Conservation (phyloP, 2,888 invertebrate species). For the Bellardia pandia region DNA sequence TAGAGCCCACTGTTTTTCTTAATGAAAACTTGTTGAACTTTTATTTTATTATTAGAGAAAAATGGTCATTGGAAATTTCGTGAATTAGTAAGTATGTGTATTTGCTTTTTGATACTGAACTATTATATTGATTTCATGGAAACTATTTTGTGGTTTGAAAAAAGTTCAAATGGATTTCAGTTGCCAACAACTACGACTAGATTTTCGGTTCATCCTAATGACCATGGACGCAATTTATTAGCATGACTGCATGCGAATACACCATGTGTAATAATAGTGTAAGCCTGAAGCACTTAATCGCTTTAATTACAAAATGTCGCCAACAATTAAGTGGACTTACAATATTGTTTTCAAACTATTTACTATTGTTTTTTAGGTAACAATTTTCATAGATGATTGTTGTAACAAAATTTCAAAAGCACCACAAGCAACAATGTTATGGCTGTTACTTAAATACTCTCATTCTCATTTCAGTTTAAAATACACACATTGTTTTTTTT, state of each 20-base stretch:
- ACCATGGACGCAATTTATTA: neutral
- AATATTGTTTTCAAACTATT: slow-evolving; percentile 44
- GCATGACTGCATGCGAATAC: neutral
- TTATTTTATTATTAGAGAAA: too few species aligned
- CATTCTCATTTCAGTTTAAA: neutral
- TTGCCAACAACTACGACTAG: too few species aligned
- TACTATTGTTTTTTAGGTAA: slow-evolving; percentile 29
- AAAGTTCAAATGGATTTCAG: too few species aligned
- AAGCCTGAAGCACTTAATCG: slow-evolving; percentile 63
- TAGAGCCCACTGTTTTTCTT: too few species aligned
- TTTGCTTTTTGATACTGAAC: too few species aligned
- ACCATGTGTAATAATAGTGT: slow-evolving; percentile 41
- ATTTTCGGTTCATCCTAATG: too few species aligned
- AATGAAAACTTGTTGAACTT: too few species aligned
- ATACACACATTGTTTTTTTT: too few species aligned
- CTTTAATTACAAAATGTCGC: slow-evolving; percentile 63
- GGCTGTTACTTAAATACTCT: slow-evolving; percentile 1
- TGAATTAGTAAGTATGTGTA: too few species aligned
- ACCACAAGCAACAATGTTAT: neutral
- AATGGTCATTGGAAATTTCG: too few species aligned
- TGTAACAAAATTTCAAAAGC: neutral
- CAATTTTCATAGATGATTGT: slow-evolving; percentile 10
- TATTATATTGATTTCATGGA: too few species aligned
- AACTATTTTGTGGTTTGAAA: too few species aligned
- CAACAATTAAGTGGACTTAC: slow-evolving; percentile 61